These are phyloP conservation scores for Plumapathes pennacea DNA, from an alignment of 92 coral and sea anemone species.

Conservation along the genomic window DNA sequence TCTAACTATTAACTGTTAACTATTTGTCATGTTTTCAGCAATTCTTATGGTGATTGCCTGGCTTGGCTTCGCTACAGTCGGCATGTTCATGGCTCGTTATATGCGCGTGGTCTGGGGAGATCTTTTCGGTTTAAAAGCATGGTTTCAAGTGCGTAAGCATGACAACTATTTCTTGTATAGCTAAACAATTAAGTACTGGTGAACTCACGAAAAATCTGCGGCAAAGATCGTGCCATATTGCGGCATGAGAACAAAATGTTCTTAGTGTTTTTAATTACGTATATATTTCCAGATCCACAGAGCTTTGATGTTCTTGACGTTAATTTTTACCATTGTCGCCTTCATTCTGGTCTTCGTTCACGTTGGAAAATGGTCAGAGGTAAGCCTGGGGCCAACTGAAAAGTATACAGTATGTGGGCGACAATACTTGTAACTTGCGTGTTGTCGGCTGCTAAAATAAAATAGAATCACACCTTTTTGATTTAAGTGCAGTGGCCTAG, in stretches of 20 bases:
- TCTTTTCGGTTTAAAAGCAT: slow-evolving; percentile 52
- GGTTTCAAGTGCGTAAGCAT: slow-evolving; percentile 51
- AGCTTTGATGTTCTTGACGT: slow-evolving; percentile 29
- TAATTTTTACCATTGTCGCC: slow-evolving; percentile 40
- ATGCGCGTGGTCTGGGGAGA: slow-evolving; percentile 62
- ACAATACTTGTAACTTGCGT: too few relatives aligned
- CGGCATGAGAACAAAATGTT: too few relatives aligned
- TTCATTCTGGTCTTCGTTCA: slow-evolving; percentile 50
- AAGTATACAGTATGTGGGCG: too few relatives aligned
- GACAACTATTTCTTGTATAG: neutral
- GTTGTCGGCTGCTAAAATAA: too few relatives aligned
- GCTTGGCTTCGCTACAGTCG: slow-evolving; percentile 55
- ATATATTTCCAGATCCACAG: slow-evolving; percentile 47
- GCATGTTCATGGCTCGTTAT: slow-evolving; percentile 59
- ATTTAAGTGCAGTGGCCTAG: neutral
- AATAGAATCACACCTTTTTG: neutral
- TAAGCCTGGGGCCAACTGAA: too few relatives aligned
- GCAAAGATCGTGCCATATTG: too few relatives aligned
- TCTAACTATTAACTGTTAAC: neutral
- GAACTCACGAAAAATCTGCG: neutral
- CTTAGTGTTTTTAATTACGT: too few relatives aligned
- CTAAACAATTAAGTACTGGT: neutral
- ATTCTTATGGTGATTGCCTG: slow-evolving; percentile 62
- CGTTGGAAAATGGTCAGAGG: slow-evolving; percentile 66
- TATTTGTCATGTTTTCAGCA: slow-evolving; percentile 5